phyloP scores from a whole-genome alignment of 2,888 invertebrate species.

The Andrena hattorfiana region DNA sequence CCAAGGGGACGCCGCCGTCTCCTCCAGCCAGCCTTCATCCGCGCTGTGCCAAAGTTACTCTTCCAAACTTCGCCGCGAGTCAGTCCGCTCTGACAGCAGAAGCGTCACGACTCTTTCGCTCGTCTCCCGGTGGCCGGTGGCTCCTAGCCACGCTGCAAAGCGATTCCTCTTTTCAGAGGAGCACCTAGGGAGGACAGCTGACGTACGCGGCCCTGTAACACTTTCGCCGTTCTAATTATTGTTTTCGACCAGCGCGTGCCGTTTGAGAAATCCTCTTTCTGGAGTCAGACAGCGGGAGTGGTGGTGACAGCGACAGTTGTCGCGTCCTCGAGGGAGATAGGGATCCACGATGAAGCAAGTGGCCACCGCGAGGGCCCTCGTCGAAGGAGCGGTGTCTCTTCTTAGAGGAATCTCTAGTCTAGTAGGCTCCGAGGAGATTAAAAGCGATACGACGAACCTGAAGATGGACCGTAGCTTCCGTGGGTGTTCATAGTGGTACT shows the following conservation, averaged over 20 bases:
- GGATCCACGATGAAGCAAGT: background rate
- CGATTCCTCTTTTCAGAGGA: background rate
- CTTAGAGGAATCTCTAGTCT: background rate
- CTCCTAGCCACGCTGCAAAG: background rate
- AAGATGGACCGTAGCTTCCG: background rate
- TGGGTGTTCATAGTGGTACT: background rate
- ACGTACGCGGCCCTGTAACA: background rate
- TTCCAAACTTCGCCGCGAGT: background rate
- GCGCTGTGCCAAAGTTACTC: no score
- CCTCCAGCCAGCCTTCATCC: no score
- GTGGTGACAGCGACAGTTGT: background rate
- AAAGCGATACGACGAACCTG: constrained; percentile 12
- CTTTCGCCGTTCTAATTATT: background rate
- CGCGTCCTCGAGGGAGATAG: background rate
- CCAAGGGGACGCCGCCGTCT: background rate
- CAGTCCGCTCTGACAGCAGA: background rate
- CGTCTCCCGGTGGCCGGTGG: background rate
- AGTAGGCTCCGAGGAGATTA: background rate
- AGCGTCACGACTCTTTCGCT: background rate
- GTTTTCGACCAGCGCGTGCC: background rate
- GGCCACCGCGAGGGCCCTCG: no score
- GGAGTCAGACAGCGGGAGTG: background rate
- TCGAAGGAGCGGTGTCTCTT: background rate
- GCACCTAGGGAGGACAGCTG: background rate
- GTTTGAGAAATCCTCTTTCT: no score